These are phyloP conservation scores for Scomber japonicus DNA, from an alignment of 2,113 vertebrate genomes.

Conservation along the genomic window DNA sequence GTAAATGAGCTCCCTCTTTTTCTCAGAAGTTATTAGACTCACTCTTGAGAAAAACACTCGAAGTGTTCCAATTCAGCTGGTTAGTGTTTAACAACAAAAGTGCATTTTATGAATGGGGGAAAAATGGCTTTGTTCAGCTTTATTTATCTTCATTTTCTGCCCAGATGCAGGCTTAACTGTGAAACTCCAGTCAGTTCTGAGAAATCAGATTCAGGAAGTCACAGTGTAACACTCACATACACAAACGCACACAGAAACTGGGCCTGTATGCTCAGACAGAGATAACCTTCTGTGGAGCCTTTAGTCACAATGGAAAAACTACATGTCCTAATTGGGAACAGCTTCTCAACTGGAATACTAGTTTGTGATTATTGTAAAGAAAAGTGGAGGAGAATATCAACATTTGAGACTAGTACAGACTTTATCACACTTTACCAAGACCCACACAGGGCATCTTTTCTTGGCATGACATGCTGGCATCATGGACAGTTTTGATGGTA, in stretches of 20 bases:
- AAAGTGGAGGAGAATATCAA: background rate
- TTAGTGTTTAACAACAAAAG: background rate
- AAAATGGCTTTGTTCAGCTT: background rate
- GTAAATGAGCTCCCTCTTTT: conserved; percentile 7
- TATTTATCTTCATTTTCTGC: background rate
- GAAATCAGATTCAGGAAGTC: background rate
- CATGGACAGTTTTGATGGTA: background rate
- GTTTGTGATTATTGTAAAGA: conserved; percentile 3
- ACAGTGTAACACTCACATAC: background rate
- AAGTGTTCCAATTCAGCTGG: conserved; percentile 1
- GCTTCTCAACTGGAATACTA: conserved; percentile 18
- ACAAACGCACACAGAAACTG: background rate
- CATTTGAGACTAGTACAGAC: background rate
- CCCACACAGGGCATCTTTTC: background rate
- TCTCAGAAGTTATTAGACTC: background rate
- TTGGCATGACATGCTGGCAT: background rate
- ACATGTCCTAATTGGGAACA: conserved; percentile 27
- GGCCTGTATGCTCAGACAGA: background rate
- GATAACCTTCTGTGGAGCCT: background rate
- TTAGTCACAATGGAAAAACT: conserved; percentile 28
- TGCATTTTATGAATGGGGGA: background rate
- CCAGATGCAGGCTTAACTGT: background rate
- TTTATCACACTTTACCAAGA: background rate
- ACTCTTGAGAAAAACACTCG: background rate
- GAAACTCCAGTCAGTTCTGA: background rate